These are phyloP conservation scores for Macropus fuliginosus DNA, from an alignment of 2,797 vertebrate genomes.

Conservation along the genomic window DNA sequence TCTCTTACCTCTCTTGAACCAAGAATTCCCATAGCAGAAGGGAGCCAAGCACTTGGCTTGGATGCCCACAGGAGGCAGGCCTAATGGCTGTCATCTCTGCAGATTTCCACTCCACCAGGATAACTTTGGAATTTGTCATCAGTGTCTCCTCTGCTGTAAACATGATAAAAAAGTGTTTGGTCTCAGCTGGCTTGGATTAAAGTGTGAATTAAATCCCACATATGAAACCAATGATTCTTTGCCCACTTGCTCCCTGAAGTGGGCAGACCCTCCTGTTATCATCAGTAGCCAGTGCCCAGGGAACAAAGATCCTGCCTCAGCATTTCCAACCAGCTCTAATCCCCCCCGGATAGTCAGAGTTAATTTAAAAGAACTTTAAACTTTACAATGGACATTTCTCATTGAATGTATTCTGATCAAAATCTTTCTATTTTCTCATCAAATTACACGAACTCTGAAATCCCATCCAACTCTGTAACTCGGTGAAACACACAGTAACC, in stretches of 20 bases:
- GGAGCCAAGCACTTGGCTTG: neutral
- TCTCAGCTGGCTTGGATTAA: conserved; percentile 60
- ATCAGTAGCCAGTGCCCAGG: neutral
- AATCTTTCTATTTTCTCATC: neutral
- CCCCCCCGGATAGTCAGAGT: neutral
- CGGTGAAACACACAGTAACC: neutral
- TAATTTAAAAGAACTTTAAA: neutral
- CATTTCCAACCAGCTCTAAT: neutral
- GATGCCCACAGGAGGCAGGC: neutral
- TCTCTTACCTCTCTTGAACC: neutral
- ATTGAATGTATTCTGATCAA: neutral
- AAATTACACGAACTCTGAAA: neutral
- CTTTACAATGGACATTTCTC: neutral
- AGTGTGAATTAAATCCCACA: neutral
- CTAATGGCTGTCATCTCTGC: neutral
- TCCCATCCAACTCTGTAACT: neutral
- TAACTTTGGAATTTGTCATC: conserved; percentile 24
- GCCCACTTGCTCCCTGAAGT: neutral
- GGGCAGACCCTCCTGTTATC: neutral
- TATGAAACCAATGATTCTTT: neutral
- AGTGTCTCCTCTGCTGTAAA: conserved; percentile 52
- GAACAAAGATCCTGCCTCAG: neutral
- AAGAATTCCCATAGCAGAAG: neutral
- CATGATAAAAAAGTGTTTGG: conserved; percentile 4
- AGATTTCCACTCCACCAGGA: conserved; percentile 15